These are phyloP conservation scores for Rhinophrynus dorsalis DNA, from an alignment of 2,797 vertebrate genomes.

Conservation along the genomic window DNA sequence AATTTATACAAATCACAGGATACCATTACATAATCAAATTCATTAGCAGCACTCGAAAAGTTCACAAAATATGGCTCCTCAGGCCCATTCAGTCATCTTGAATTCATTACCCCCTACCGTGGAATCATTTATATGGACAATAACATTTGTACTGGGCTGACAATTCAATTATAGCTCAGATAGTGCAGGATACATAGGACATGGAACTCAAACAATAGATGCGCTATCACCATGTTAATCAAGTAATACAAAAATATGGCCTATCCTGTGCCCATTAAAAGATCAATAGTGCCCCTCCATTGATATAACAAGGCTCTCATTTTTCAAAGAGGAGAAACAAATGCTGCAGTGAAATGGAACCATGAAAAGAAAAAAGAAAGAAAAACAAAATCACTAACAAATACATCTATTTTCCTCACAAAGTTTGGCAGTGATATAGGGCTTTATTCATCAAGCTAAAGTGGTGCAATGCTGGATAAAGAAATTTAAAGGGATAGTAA, in stretches of 20 bases:
- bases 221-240: constrained; percentile 31
- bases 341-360: not conserved
- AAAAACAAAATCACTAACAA: too few relatives aligned
- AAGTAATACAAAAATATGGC: constrained; percentile 10
- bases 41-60: constrained; percentile 1
- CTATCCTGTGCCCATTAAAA: constrained; percentile 25
- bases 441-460: too few relatives aligned
- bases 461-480: too few relatives aligned
- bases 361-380: too few relatives aligned
- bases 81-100: constrained; percentile 17
- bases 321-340: not conserved
- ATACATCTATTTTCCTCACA: too few relatives aligned
- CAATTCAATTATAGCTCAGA: constrained; percentile 33
- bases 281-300: constrained; percentile 29
- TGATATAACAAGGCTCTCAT: constrained; percentile 3
- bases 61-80: not conserved
- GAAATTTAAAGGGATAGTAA: too few relatives aligned
- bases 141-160: constrained; percentile 40
- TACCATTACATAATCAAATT: constrained; percentile 16
- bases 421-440: too few relatives aligned
- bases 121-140: constrained; percentile 35
- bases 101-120: constrained; percentile 41
- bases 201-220: too few relatives aligned
- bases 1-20: not conserved
- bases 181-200: too few relatives aligned